Evolutionary conservation across 2,888 invertebrate species (phyloP).

Genomic region (Pecten maximus): DNA sequence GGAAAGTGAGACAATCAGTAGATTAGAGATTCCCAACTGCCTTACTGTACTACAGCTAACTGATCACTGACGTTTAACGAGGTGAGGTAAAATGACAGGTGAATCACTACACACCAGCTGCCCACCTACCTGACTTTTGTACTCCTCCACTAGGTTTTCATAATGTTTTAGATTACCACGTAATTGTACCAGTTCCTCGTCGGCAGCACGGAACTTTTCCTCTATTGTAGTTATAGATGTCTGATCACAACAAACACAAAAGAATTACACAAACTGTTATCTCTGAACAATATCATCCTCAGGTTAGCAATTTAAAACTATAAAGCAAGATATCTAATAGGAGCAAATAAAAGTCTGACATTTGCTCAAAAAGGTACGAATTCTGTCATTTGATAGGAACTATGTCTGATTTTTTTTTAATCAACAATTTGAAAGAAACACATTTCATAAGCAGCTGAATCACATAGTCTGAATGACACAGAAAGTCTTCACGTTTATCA

Average conservation of each 20-base stretch:
- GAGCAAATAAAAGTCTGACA: too few species aligned
- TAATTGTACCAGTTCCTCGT: slow-evolving; percentile 76
- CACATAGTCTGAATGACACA: too few species aligned
- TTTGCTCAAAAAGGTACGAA: too few species aligned
- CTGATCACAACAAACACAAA: slow-evolving; percentile 63
- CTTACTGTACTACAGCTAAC: not conserved
- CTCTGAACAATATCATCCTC: slow-evolving; percentile 2
- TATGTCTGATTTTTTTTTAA: too few species aligned
- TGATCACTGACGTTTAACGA: not conserved
- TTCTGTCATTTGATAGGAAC: too few species aligned
- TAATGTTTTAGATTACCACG: slow-evolving; percentile 76
- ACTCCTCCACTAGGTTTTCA: slow-evolving; percentile 79
- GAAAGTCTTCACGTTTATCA: too few species aligned
- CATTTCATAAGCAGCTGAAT: too few species aligned
- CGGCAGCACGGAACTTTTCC: slow-evolving; percentile 73
- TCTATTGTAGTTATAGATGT: slow-evolving; percentile 74
- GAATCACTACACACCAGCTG: slow-evolving; percentile 30
- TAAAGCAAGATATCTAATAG: too few species aligned
- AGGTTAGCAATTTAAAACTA: too few species aligned
- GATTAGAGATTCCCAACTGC: not conserved
- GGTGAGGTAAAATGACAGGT: not conserved
- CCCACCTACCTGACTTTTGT: slow-evolving; percentile 78
- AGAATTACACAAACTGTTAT: not conserved
- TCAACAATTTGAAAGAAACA: too few species aligned
- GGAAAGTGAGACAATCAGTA: not conserved